Evolutionary conservation across 2,888 invertebrate genomes (phyloP).

Genomic region (Leptura quadrifasciata): DNA sequence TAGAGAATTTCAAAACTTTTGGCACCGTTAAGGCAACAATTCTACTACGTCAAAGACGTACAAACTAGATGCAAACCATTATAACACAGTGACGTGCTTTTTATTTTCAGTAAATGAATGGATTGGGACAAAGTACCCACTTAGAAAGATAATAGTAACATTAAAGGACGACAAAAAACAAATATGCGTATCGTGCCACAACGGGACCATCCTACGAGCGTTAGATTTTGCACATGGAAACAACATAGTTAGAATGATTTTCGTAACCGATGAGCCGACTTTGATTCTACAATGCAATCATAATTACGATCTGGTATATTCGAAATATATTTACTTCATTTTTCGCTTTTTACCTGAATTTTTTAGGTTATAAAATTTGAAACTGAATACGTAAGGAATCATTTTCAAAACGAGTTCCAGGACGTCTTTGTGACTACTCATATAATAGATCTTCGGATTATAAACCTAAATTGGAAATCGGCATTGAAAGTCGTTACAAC

Average conservation of each 20-base stretch:
- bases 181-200: constrained; percentile 70
- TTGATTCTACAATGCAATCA: constrained; percentile 72
- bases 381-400: constrained; percentile 68
- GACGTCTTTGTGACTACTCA: constrained; percentile 67
- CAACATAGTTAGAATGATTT: constrained; percentile 65
- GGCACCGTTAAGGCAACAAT: too few relatives aligned
- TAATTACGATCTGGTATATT: constrained; percentile 76
- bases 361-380: constrained; percentile 74
- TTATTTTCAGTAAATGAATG: constrained; percentile 68
- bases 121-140: constrained; percentile 68
- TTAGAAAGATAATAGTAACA: constrained; percentile 71
- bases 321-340: background rate
- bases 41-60: too few relatives aligned
- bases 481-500: constrained; percentile 72
- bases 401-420: constrained; percentile 71
- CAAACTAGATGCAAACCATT: too few relatives aligned
- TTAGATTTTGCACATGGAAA: constrained; percentile 68
- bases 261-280: constrained; percentile 70
- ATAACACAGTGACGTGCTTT: too few relatives aligned
- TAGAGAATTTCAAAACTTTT: too few relatives aligned
- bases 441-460: constrained; percentile 55
- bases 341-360: background rate
- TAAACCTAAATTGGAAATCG: constrained; percentile 62
- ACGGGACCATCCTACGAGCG: constrained; percentile 71
- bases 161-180: constrained; percentile 68